Evolutionary conservation across 2,888 invertebrate genomes (phyloP), one percentile per base, ranked within the genome.

Genomic region (Dasysyrphus tricinctus): DNA sequence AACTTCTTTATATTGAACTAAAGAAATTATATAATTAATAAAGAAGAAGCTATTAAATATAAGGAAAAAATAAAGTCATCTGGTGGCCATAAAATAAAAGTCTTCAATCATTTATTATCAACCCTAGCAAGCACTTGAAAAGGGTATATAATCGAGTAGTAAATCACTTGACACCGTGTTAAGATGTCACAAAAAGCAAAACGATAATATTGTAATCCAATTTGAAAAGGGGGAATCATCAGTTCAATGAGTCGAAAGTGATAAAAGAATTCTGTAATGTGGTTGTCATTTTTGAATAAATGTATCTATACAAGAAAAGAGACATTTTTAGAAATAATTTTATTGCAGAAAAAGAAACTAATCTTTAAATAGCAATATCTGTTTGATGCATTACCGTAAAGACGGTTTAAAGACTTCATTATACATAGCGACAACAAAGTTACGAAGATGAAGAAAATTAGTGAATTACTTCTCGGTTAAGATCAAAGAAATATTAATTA

Each of bases 131-230:
- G 24, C 51, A 51, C 44, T 72, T 72, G 73, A 61, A 57, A 59
- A 54, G 59, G 51, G 82, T 16, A 51, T 16, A 51, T 70, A 78
- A 79, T 83, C 69, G 69, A 34, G 49, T 63, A 57, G 74, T 79
- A 79, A 83, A 79, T 83, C 74, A 82, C 32, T 74, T 74, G 44
- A 69, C 78, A 74, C 67, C 63, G 63, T 63, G 74, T 83, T 74
- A 56, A 69, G 69, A 75, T 75, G 83, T 79, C 44, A n/a, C 74
- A 54, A 63, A 56, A 34, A 39, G 59, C 19, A 61, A 81, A 59
- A 37, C 19, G 67, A 63, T 78, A 39, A 24, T 24, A 61, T 78
- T 61, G 74, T 78, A 82, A 65, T 78, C 67, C 32, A 29, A 24
- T 24, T 76, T 56, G 32, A 37, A 34, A 56, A 34, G 39, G 69